These are phyloP conservation scores for Zelleria hepariella DNA, from an alignment of 2,888 invertebrate species.

Conservation along the genomic window DNA sequence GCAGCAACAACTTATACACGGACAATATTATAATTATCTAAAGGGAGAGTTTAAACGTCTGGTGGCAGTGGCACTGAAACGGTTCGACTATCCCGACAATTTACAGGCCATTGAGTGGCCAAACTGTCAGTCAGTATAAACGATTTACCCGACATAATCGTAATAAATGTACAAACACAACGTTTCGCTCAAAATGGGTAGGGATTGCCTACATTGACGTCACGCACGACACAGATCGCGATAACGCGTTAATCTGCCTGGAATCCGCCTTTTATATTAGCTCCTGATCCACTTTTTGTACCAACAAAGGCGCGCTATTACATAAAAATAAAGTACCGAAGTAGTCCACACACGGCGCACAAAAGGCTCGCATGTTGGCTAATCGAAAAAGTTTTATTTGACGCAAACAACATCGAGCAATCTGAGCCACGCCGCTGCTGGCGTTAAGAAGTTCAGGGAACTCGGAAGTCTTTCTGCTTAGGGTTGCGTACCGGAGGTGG, in stretches of 20 bases:
- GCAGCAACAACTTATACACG: too few relatives aligned
- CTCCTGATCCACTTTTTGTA: background rate
- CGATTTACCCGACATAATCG: too few relatives aligned
- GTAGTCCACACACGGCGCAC: background rate
- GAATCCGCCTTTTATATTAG: background rate
- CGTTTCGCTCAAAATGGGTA: too few relatives aligned
- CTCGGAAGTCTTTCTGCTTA: background rate
- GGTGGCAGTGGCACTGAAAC: too few relatives aligned
- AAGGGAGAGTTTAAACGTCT: too few relatives aligned
- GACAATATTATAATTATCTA: too few relatives aligned
- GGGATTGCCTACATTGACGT: background rate
- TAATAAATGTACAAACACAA: too few relatives aligned
- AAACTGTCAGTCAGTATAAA: too few relatives aligned
- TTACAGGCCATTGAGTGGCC: too few relatives aligned
- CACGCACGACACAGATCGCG: background rate
- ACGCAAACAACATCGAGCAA: constrained; percentile 6
- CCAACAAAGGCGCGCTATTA: background rate
- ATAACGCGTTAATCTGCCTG: background rate
- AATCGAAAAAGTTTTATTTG: constrained; percentile 16
- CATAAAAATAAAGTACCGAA: background rate
- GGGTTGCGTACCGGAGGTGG: background rate
- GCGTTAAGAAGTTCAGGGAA: background rate
- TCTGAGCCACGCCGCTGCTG: background rate
- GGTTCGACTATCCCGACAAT: too few relatives aligned
- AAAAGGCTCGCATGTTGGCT: constrained; percentile 12